Evolutionary conservation across 2,113 vertebrate species (phyloP).

Genomic region (Centropristis striata): DNA sequence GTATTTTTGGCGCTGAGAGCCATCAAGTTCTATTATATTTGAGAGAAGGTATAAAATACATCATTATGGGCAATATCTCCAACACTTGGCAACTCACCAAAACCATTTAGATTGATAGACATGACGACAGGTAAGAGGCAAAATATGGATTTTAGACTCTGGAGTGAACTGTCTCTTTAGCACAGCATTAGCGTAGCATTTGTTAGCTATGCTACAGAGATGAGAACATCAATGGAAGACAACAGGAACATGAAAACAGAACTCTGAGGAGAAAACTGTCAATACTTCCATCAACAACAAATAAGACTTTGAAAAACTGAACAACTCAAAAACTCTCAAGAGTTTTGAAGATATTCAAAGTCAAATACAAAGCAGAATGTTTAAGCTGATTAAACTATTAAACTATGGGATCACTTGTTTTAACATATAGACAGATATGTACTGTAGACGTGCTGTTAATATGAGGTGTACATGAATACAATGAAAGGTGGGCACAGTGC

Average conservation of each 20-base stretch:
- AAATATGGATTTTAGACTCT: too few relatives aligned
- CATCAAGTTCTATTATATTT: too few relatives aligned
- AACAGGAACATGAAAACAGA: neutral
- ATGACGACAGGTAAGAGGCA: too few relatives aligned
- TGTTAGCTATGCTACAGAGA: neutral
- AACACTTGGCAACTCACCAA: too few relatives aligned
- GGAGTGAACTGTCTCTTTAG: too few relatives aligned
- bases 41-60: too few relatives aligned
- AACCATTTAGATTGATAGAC: too few relatives aligned
- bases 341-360: conserved; percentile 8
- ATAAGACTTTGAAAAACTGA: conserved; percentile 18
- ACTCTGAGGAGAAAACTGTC: conserved; percentile 1
- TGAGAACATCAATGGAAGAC: neutral
- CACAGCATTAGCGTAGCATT: neutral
- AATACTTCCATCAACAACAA: neutral
- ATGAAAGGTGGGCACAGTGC: neutral
- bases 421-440: conserved; percentile 17
- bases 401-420: conserved; percentile 20
- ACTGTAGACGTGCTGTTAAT: conserved; percentile 31
- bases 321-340: neutral
- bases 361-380: conserved; percentile 19
- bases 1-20: too few relatives aligned
- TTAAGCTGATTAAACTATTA: conserved; percentile 34
- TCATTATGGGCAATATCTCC: too few relatives aligned
- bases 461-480: conserved; percentile 12